Conservation (phyloP, 1,140 invertebrate genomes). For the Idris sp. region DNA sequence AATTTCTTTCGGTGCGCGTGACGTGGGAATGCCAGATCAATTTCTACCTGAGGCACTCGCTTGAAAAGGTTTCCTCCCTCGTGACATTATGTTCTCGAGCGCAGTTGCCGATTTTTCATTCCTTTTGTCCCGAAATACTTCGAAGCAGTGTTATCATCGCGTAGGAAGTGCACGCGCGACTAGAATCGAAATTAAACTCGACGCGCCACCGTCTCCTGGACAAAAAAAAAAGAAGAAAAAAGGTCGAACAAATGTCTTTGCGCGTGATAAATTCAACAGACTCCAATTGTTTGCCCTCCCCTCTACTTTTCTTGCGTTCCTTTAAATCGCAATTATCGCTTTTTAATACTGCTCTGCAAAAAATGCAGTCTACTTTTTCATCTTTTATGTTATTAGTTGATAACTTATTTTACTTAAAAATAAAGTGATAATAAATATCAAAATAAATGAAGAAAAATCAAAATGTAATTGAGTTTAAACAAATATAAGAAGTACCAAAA, state of each 20-base stretch:
- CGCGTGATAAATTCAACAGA: constrained; percentile 42
- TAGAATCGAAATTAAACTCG: constrained; percentile 60
- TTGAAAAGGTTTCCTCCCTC: constrained; percentile 39
- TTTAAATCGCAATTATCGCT: constrained; percentile 18
- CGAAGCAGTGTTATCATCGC: constrained; percentile 46
- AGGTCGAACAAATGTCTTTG: constrained; percentile 42
- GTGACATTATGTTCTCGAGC: constrained; percentile 32
- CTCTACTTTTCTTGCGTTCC: constrained; percentile 1
- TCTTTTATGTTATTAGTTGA: no score
- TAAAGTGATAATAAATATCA: no score
- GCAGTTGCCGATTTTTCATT: constrained; percentile 44
- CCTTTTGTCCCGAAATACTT: constrained; percentile 53
- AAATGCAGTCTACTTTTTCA: no score
- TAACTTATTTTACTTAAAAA: no score
- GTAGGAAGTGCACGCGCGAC: constrained; percentile 57
- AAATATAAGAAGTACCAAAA: no score
- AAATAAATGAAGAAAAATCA: no score
- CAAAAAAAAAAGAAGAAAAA: constrained; percentile 10
- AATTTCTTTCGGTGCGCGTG: constrained; percentile 9
- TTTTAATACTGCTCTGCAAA: not conserved
- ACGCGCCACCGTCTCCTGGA: constrained; percentile 19
- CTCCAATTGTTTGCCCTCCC: constrained; percentile 23
- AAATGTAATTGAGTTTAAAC: no score
- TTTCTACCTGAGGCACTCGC: constrained; percentile 35
- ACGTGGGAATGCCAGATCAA: constrained; percentile 29